phyloP scores from a whole-genome alignment of 2,113 vertebrate species.

The Kobus ellipsiprymnus region DNA sequence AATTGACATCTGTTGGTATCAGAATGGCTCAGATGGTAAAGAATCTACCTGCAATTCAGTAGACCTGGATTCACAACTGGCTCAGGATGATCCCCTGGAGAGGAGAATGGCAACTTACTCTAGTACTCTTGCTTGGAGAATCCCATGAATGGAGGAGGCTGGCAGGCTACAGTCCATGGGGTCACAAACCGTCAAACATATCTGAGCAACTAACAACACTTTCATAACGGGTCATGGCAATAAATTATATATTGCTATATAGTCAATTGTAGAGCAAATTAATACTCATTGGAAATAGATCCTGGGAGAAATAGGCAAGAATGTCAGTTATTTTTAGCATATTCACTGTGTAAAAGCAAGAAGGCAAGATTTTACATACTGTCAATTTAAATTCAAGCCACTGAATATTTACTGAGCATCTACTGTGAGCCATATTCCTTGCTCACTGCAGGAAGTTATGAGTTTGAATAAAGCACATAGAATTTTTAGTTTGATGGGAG shows the following conservation, averaged over 20 bases:
- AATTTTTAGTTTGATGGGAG: background rate
- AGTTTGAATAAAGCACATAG: background rate
- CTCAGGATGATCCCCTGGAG: background rate
- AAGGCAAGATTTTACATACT: background rate
- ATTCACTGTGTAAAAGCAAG: background rate
- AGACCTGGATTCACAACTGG: accelerated
- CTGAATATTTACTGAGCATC: background rate
- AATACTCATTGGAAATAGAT: background rate
- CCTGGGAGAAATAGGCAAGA: background rate
- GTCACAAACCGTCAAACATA: background rate
- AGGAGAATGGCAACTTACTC: background rate
- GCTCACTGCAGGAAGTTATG: background rate
- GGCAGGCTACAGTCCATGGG: background rate
- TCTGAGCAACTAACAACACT: background rate
- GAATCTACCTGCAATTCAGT: background rate
- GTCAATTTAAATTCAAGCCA: background rate
- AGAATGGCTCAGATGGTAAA: background rate
- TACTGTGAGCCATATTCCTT: background rate
- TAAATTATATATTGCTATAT: background rate
- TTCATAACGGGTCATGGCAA: background rate
- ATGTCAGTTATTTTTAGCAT: background rate
- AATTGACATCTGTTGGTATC: background rate
- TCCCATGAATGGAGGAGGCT: background rate
- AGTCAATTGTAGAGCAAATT: background rate
- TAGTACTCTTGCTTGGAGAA: background rate